phyloP scores from a whole-genome alignment of 2,113 vertebrate genomes.

The Neolamprologus modestus region DNA sequence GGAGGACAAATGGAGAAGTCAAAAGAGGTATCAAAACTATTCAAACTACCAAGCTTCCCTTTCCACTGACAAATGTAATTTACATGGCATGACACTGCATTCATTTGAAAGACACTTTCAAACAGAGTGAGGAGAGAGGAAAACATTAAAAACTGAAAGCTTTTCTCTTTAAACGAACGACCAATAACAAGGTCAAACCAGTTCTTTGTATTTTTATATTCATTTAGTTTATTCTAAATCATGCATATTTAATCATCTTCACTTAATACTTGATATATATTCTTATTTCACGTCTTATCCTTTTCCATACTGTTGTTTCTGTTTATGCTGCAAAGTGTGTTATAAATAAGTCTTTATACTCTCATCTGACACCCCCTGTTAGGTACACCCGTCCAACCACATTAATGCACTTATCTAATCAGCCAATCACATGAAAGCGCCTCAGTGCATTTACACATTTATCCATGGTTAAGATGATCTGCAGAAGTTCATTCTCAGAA shows the following conservation, averaged over 20 bases:
- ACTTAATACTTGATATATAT: background rate
- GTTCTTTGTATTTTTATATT: background rate
- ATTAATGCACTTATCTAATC: background rate
- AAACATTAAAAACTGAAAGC: background rate
- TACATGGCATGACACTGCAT: rapidly evolving
- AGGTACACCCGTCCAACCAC: background rate
- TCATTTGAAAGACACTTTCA: background rate
- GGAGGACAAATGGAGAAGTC: background rate
- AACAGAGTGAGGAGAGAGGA: background rate
- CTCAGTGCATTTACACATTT: background rate
- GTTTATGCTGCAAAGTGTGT: background rate
- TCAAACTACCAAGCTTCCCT: background rate
- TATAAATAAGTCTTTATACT: background rate
- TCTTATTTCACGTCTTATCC: background rate
- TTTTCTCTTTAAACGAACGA: background rate
- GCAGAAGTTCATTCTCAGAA: background rate
- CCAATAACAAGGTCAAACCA: background rate
- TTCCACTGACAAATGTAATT: background rate
- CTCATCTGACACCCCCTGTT: background rate
- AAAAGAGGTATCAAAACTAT: background rate
- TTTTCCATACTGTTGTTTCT: background rate
- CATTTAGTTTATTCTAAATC: background rate
- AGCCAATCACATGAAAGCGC: background rate
- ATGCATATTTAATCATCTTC: background rate
- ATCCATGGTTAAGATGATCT: background rate